Percentiles rank a stretch among this genome's conserved stretches.
phyloP scores from a whole-genome alignment of 2,888 invertebrate species.

The Agrilus mali region DNA sequence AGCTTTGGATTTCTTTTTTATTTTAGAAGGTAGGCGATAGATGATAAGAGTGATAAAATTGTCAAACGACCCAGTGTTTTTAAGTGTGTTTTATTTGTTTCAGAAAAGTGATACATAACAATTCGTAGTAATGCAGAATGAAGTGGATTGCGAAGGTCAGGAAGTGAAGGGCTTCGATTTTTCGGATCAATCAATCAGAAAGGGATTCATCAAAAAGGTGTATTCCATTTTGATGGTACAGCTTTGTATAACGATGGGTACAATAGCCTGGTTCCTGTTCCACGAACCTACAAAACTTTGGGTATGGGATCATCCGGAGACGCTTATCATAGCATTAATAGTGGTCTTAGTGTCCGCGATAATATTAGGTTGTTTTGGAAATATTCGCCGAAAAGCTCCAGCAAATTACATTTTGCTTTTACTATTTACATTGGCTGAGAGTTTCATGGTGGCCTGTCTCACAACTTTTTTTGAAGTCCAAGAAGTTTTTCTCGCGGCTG shows the following conservation, averaged over 20 bases:
- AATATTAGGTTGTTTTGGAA: background rate
- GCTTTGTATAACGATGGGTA: background rate
- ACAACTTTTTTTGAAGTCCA: background rate
- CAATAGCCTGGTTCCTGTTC: slow-evolving; percentile 1
- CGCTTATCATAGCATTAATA: background rate
- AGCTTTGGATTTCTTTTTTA: too few species aligned
- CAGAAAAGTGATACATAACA: too few species aligned
- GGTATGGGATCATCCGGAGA: background rate
- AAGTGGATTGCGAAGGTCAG: background rate
- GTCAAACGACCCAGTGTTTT: too few species aligned
- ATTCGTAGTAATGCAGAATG: too few species aligned
- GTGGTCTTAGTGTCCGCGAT: background rate
- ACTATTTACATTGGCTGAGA: background rate
- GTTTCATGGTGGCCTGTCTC: background rate
- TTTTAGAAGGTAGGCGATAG: too few species aligned
- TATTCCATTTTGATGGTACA: slow-evolving; percentile 2
- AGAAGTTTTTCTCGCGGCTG: slow-evolving; percentile 3
- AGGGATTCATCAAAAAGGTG: slow-evolving; percentile 3
- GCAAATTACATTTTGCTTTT: slow-evolving; percentile 1
- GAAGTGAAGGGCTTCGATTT: background rate
- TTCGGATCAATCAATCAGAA: slow-evolving; percentile 1
- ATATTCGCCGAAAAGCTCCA: slow-evolving; percentile 1
- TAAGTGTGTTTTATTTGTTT: too few species aligned
- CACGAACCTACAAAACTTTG: background rate
- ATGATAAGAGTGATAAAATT: too few species aligned